Evolutionary conservation across 30 jellyfish, hydroid and myxozoan species (phyloP).

Genomic region (Aurelia aurita): DNA sequence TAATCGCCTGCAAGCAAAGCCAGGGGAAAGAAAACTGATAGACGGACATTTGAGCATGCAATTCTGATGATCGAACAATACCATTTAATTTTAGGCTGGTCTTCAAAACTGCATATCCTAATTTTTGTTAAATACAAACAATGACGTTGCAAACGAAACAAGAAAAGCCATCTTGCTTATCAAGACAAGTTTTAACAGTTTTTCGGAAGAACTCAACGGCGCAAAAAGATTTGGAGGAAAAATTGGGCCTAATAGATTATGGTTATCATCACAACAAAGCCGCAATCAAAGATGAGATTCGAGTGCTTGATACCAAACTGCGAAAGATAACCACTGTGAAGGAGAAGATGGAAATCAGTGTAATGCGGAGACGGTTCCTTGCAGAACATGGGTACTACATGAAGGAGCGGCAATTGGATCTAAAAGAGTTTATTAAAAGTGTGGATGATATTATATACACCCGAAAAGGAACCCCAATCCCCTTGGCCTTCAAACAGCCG

Average conservation of each 20-base stretch:
- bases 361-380: conserved; percentile 52
- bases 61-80: too few species aligned
- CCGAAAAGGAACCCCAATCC: conserved; percentile 32
- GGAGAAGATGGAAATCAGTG: conserved; percentile 56
- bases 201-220: conserved; percentile 42
- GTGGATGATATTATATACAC: conserved; percentile 28
- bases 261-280: not conserved
- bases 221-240: conserved; percentile 28
- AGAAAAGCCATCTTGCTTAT: conserved; percentile 59
- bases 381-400: conserved; percentile 54
- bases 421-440: conserved; percentile 20
- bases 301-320: conserved; percentile 15
- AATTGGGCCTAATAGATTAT: conserved; percentile 17
- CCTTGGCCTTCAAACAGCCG: not conserved
- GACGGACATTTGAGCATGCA: too few species aligned
- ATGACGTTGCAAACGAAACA: conserved; percentile 5
- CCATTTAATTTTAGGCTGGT: too few species aligned
- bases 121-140: not conserved
- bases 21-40: too few species aligned
- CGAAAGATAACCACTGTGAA: conserved; percentile 4
- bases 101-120: too few species aligned
- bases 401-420: conserved; percentile 8
- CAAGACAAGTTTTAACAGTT: conserved; percentile 41
- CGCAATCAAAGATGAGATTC: conserved; percentile 4
- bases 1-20: too few species aligned